Conservation (phyloP, 2,113 vertebrate species). For the Halichoeres trimaculatus region DNA sequence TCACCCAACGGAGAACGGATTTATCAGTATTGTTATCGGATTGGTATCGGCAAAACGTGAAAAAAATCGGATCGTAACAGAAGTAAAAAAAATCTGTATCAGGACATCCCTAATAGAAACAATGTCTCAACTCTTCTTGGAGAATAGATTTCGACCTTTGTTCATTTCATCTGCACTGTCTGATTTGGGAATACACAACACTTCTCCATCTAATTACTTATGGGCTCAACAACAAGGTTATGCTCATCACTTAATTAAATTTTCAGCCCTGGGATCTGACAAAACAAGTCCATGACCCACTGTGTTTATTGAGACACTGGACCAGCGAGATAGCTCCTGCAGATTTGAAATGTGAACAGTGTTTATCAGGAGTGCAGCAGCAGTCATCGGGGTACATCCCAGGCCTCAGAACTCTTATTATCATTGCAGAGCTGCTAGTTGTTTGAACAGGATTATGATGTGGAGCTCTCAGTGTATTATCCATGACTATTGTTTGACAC, state of each 20-base stretch:
- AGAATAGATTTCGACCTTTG: neutral
- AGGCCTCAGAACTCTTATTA: neutral
- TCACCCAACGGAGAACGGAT: too few species aligned
- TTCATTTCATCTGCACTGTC: constrained; percentile 10
- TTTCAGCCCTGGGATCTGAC: constrained; percentile 32
- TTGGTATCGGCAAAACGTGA: too few species aligned
- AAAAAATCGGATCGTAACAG: too few species aligned
- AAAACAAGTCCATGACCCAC: constrained; percentile 29
- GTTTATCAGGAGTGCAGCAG: constrained; percentile 33
- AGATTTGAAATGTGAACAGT: constrained; percentile 33
- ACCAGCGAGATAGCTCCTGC: constrained; percentile 20
- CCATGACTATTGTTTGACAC: constrained; percentile 12
- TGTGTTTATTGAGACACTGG: constrained; percentile 25
- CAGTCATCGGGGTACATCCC: constrained; percentile 1
- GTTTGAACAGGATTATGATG: constrained; percentile 44
- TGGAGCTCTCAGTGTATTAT: constrained; percentile 11
- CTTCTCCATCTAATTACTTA: constrained; percentile 36
- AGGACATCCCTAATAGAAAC: too few species aligned
- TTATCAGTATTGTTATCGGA: too few species aligned
- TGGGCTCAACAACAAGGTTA: constrained; percentile 36
- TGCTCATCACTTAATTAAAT: constrained; percentile 48
- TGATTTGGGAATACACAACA: constrained; percentile 29
- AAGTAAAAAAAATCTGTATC: too few species aligned
- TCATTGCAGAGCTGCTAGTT: constrained; percentile 1
- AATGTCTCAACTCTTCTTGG: neutral